Evolutionary conservation across 2,888 invertebrate species (phyloP).

Genomic region (Coenonympha glycerion): DNA sequence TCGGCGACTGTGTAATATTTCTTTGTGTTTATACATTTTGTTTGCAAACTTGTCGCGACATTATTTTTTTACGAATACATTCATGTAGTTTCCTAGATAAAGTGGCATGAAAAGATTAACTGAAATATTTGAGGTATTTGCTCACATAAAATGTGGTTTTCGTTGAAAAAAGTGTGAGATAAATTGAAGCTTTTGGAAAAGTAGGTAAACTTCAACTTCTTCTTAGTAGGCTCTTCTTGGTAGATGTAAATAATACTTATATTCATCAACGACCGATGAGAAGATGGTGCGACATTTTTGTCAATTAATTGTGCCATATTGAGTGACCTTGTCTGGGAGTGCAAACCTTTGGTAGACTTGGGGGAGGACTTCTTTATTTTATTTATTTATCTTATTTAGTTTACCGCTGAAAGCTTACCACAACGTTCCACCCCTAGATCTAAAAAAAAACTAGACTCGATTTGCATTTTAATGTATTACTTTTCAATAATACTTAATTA

Average conservation of each 20-base stretch:
- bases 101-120: background rate
- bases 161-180: background rate
- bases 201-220: background rate
- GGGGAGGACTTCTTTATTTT: too few species aligned
- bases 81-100: constrained; percentile 27
- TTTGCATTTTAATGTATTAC: too few species aligned
- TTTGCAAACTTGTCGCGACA: constrained; percentile 35
- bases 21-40: constrained; percentile 23
- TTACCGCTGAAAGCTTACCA: too few species aligned
- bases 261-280: too few species aligned
- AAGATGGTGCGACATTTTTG: too few species aligned
- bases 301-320: too few species aligned
- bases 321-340: too few species aligned
- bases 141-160: background rate
- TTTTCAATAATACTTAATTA: constrained; percentile 3
- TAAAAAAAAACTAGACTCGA: too few species aligned
- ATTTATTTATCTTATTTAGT: too few species aligned
- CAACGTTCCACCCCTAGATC: too few species aligned
- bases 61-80: constrained; percentile 28
- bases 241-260: too few species aligned
- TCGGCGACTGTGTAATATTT: background rate
- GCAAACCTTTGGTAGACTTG: too few species aligned
- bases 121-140: background rate
- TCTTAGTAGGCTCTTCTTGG: background rate
- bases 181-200: background rate